A percentile compares a stretch with the other conserved stretches of the same genome.
phyloP scores from a whole-genome alignment of 1,140 invertebrate genomes.

The Brachionus koreanus region DNA sequence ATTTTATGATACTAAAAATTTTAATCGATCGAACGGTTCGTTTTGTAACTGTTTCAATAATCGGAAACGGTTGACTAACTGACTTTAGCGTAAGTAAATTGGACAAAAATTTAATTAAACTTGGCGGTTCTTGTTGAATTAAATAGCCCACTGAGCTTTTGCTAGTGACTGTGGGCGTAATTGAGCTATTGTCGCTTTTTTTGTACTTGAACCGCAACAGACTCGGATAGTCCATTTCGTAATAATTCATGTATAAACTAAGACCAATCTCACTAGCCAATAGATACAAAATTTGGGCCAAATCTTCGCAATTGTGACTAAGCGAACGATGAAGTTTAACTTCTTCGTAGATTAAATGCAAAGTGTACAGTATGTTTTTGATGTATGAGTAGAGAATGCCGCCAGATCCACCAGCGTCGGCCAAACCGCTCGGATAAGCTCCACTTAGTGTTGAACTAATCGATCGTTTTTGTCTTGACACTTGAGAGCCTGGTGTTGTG shows the following conservation, averaged over 20 bases:
- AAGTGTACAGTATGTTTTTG: slow-evolving; percentile 6
- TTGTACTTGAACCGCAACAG: background rate
- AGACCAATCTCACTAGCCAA: background rate
- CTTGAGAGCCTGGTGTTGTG: background rate
- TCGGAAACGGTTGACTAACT: background rate
- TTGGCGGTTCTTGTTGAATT: slow-evolving; percentile 21
- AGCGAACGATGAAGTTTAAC: slow-evolving; percentile 1
- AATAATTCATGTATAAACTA: background rate
- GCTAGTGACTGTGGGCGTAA: background rate
- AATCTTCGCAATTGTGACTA: background rate
- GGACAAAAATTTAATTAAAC: background rate
- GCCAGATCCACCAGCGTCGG: background rate
- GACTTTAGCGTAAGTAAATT: background rate
- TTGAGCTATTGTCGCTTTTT: background rate
- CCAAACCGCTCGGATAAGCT: background rate
- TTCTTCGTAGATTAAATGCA: slow-evolving; percentile 35
- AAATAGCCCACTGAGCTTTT: slow-evolving; percentile 6
- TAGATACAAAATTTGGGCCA: slow-evolving; percentile 13
- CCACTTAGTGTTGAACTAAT: background rate
- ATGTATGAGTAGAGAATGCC: slow-evolving; percentile 30
- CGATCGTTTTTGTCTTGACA: background rate
- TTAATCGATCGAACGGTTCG: slow-evolving; percentile 6
- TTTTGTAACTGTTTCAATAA: slow-evolving; percentile 12
- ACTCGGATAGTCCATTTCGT: slow-evolving; percentile 1
- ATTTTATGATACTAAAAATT: background rate